These are phyloP conservation scores for Marcusenius ussheri DNA, from an alignment of 2,113 vertebrate genomes.

Conservation along the genomic window DNA sequence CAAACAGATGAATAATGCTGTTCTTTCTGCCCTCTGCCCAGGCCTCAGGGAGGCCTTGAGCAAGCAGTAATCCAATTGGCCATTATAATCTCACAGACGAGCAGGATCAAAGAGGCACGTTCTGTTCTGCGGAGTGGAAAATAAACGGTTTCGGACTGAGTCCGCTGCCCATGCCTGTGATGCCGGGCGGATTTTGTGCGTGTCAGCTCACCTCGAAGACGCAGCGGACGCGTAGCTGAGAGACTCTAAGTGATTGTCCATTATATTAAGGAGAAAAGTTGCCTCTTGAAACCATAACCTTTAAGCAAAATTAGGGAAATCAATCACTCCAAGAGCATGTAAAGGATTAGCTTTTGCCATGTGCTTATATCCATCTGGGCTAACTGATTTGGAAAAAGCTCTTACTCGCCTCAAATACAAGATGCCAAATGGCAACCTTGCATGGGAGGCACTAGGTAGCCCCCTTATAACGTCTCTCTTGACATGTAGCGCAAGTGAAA, in stretches of 20 bases:
- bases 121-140: not conserved
- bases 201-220: not conserved
- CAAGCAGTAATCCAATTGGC: constrained; percentile 1
- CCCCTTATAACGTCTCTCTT: not conserved
- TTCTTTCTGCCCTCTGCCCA: constrained; percentile 12
- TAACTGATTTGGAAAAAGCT: not conserved
- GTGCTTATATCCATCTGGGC: not conserved
- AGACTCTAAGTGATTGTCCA: not conserved
- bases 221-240: not conserved
- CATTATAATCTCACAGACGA: not conserved
- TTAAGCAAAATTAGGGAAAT: not conserved
- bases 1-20: not conserved
- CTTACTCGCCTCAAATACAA: not conserved
- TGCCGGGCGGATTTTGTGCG: not conserved
- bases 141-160: not conserved
- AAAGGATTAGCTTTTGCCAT: not conserved
- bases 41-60: not conserved
- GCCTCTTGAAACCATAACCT: not conserved
- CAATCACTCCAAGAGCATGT: not conserved
- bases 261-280: not conserved
- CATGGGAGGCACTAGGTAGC: not conserved
- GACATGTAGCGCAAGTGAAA: not conserved
- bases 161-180: not conserved
- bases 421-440: not conserved
- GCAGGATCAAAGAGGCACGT: not conserved